These are phyloP conservation scores for Philotrypesis tridentata DNA, from an alignment of 1,140 invertebrate genomes.

Conservation along the genomic window DNA sequence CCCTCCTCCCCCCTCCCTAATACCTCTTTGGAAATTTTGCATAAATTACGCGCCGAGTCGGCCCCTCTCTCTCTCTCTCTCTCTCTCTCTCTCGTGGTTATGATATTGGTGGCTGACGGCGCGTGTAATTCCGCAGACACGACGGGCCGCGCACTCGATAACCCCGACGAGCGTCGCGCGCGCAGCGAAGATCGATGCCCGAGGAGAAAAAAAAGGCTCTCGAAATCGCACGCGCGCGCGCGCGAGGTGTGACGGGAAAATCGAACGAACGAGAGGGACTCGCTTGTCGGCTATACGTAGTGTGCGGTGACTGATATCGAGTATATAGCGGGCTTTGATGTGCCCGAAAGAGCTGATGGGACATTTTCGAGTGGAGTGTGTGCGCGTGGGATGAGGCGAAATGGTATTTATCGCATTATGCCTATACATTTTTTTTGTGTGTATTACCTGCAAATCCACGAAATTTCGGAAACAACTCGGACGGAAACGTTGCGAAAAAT, in stretches of 20 bases:
- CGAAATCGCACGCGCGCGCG: background rate
- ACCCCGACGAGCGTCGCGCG: background rate
- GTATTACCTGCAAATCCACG: no score
- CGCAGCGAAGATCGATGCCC: constrained; percentile 11
- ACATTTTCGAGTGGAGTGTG: background rate
- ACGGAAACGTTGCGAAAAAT: no score
- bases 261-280: background rate
- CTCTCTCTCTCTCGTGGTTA: no score
- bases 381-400: background rate
- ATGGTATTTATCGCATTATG: background rate
- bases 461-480: no score
- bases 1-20: no score
- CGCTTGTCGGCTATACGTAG: background rate
- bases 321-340: background rate
- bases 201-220: constrained; percentile 2
- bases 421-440: background rate
- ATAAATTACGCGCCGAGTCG: constrained; percentile 10
- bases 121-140: background rate
- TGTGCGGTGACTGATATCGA: background rate
- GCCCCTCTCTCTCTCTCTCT: no score
- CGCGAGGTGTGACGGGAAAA: background rate
- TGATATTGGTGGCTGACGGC: background rate
- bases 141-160: background rate
- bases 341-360: background rate
- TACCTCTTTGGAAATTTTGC: background rate